Evolutionary conservation across 2,888 invertebrate species (phyloP), one percentile per base, ranked within the genome.

Genomic region (Rapana venosa): DNA sequence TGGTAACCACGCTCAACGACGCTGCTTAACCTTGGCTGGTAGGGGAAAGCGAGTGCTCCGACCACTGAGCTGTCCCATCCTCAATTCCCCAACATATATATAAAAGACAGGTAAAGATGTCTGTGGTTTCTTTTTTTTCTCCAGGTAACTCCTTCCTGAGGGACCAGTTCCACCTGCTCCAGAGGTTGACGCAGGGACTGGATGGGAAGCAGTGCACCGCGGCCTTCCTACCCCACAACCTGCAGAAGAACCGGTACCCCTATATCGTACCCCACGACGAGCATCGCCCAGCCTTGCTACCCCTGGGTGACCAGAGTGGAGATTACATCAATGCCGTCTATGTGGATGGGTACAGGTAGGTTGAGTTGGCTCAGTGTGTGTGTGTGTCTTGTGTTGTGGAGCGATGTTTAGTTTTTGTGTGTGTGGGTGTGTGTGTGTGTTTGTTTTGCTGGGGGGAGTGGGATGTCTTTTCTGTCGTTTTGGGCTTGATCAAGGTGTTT

Each of bases 241-340:
- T 91, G 0, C 89, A 92, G 17, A 96, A 95, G 90, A 96, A 96
- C 92, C 91, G 96, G 56, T 96, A 94, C 84, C 90, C 92, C 22
- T 94, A 94, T 74, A 94, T 96, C 30, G 89, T 95, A 0, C 95
- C 96, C 1, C 91, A 93, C 4, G 95, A 95, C 88, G 90, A 90
- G 17, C 93, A 92, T 89, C 93, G 95, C 32, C 94, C 94, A 0
- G 36, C 92, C 11, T 90, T 95, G 32, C 90, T 74, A 32, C 94
- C 94, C 15, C 93, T 93, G 1, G 93, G 93, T 22, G 93, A 93
- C 0, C 74, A 92, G 0, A 85, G 94, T 32, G 94, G 93, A 0
- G 95, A 95, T 90, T 96, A 95, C 91, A 95, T 96, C 77, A 96
- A 96, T 91, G 96, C 96, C 26, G 90, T 96, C 26, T 95, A 94